A percentile compares a stretch with the other conserved stretches of the same genome.
Conservation (phyloP, 1,140 invertebrate genomes). For the Copidosoma floridanum region DNA sequence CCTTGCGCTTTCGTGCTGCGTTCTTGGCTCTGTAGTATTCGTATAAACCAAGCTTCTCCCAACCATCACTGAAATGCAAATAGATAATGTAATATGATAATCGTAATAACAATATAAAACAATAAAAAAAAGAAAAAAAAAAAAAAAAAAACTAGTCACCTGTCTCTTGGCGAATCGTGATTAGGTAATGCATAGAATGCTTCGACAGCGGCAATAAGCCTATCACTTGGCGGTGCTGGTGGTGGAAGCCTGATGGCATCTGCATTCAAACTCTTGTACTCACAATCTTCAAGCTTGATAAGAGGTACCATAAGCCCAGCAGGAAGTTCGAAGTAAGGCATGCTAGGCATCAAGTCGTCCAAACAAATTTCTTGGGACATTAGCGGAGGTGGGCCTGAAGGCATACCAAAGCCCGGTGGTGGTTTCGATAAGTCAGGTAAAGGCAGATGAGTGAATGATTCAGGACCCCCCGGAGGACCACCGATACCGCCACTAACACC, state of each 20-base stretch:
- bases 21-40: slow-evolving; percentile 98
- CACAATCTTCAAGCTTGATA: slow-evolving; percentile 88
- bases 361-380: slow-evolving; percentile 52
- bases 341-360: slow-evolving; percentile 81
- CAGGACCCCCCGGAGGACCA: background rate
- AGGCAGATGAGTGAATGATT: slow-evolving; percentile 47
- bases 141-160: slow-evolving; percentile 60
- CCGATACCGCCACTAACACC: slow-evolving; percentile 32
- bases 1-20: slow-evolving; percentile 82
- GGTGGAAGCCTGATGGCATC: slow-evolving; percentile 86
- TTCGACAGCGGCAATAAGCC: slow-evolving; percentile 88
- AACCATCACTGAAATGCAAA: slow-evolving; percentile 80
- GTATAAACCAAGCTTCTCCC: slow-evolving; percentile 95
- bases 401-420: slow-evolving; percentile 78
- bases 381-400: slow-evolving; percentile 66
- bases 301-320: slow-evolving; percentile 93
- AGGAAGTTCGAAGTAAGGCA: slow-evolving; percentile 94
- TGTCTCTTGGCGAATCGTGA: slow-evolving; percentile 90
- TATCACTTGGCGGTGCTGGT: slow-evolving; percentile 88
- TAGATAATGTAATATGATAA: slow-evolving; percentile 29
- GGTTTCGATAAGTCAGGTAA: slow-evolving; percentile 82
- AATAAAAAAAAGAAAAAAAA: background rate
- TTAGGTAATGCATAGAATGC: slow-evolving; percentile 92
- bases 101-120: too few species aligned
- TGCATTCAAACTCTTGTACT: slow-evolving; percentile 88